A percentile compares a stretch with the other conserved stretches of the same genome.
Evolutionary conservation across 2,113 vertebrate species (phyloP).

Genomic region (Ginglymostoma cirratum): DNA sequence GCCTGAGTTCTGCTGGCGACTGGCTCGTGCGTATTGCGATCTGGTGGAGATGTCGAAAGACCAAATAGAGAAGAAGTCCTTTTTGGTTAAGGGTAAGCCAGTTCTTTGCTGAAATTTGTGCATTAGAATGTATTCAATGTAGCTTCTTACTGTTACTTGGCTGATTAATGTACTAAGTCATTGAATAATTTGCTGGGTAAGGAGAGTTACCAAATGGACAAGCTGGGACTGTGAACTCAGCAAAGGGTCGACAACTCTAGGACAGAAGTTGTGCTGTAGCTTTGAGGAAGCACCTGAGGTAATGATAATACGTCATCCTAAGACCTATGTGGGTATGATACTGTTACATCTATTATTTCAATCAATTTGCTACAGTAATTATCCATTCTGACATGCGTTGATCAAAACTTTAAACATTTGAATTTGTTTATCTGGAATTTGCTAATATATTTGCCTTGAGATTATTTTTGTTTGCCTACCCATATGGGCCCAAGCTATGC

Average conservation of each 20-base stretch:
- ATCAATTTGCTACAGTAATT: neutral
- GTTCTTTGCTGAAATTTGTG: neutral
- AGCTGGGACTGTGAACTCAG: neutral
- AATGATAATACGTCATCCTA: neutral
- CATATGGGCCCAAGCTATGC: too few relatives aligned
- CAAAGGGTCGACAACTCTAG: neutral
- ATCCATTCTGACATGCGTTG: neutral
- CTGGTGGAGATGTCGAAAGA: constrained; percentile 66
- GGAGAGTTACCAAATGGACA: neutral
- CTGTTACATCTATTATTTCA: neutral
- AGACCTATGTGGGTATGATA: neutral
- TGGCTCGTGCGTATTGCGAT: constrained; percentile 81
- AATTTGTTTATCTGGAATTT: neutral
- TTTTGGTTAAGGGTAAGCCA: constrained; percentile 61
- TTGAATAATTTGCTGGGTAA: neutral
- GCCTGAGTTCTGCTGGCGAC: constrained; percentile 79
- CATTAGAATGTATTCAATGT: neutral
- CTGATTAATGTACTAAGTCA: neutral
- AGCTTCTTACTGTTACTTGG: neutral
- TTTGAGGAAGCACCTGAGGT: neutral
- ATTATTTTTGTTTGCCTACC: neutral
- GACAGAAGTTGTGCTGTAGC: too few relatives aligned
- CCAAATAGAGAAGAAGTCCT: constrained; percentile 62
- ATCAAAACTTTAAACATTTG: neutral
- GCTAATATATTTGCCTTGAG: neutral